Evolutionary conservation across 2,797 vertebrate genomes (phyloP).

Genomic region (Lophius americanus): DNA sequence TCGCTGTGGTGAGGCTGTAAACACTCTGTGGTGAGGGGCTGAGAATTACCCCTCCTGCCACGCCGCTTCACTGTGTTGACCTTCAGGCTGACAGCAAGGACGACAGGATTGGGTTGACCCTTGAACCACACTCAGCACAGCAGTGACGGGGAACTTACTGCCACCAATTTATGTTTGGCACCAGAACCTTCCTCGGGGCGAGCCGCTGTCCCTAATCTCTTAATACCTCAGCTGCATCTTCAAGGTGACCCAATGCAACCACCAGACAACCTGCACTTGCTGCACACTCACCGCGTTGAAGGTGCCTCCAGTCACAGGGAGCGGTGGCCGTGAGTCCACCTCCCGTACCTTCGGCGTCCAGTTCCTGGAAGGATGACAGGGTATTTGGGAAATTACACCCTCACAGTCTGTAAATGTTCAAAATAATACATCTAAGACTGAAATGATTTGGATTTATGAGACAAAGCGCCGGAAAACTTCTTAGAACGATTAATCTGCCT

Average conservation of each 20-base stretch:
- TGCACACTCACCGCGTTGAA: slow-evolving; percentile 31
- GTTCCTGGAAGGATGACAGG: too few relatives aligned
- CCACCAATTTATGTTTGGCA: slow-evolving; percentile 71
- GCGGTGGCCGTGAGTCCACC: neutral
- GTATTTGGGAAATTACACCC: slow-evolving; percentile 7
- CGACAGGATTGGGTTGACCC: slow-evolving; percentile 67
- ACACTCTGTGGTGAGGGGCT: slow-evolving; percentile 42
- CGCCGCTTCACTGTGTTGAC: slow-evolving; percentile 58
- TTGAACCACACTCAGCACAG: slow-evolving; percentile 57
- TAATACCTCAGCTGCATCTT: slow-evolving; percentile 72
- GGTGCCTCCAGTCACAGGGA: neutral
- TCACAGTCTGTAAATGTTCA: slow-evolving; percentile 4
- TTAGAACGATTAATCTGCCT: slow-evolving; percentile 46
- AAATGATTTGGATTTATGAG: slow-evolving; percentile 34
- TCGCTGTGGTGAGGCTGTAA: slow-evolving; percentile 51
- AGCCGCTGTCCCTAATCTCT: slow-evolving; percentile 76
- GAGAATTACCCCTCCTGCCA: slow-evolving; percentile 43
- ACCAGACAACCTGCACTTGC: slow-evolving; percentile 42
- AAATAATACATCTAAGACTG: slow-evolving; percentile 21
- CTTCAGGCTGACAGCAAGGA: slow-evolving; percentile 75
- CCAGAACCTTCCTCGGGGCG: slow-evolving; percentile 63
- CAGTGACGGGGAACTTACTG: slow-evolving; percentile 60
- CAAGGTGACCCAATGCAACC: slow-evolving; percentile 76
- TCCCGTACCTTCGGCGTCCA: slow-evolving; percentile 1
- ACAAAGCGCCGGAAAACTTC: slow-evolving; percentile 48